Evolutionary conservation across 2,888 invertebrate species (phyloP), one percentile per base, ranked within the genome.

Genomic region (Athalia cordata): DNA sequence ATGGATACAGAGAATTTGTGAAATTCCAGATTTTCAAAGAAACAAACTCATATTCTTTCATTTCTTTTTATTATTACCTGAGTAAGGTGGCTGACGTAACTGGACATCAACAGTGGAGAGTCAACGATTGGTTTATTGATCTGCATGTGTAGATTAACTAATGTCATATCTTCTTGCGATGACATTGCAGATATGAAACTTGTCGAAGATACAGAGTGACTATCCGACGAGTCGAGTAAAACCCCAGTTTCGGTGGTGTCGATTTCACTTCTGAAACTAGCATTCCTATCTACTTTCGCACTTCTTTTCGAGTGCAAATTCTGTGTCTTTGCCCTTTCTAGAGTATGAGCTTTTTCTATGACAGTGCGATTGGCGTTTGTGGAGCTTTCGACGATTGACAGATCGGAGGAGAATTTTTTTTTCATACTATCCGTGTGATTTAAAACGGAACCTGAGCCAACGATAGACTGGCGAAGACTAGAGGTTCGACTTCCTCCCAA

Each of bases 131-230:
- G 96, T 83, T 94, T 93, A 88, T 97, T 97, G 47, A 97, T 95
- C 91, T 99, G 98, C 94, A 97, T 96, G 86, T 98, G 98, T 13
- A 99, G 92, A 90, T 98, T 98, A 0, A 99, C 97, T 77, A 97
- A 90, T 0, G 97, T 97, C 90, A 97, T 94, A 87, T 97, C 97
- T 90, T 98, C 97, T 89, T 97, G 97, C 9, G 97, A 98, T 0
- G 97, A 98, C 82, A 97, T 95, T 3, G 97, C 98, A 0, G 97
- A 98, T 84, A 95, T 96, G 84, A 96, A 96, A 0, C 96, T 96
- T 1, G 95, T 96, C 47, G 96, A 96, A 0, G 96, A 96, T 15
- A 96, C 93, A 0, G 96, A 96, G 59, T 94, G 95, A 49, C 94
- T 95, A 86, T 96, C 96, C 0, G 96, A 95, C 0, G 94, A 93